Evolutionary conservation across 2,113 vertebrate species (phyloP).

Genomic region (Pungitius pungitius): DNA sequence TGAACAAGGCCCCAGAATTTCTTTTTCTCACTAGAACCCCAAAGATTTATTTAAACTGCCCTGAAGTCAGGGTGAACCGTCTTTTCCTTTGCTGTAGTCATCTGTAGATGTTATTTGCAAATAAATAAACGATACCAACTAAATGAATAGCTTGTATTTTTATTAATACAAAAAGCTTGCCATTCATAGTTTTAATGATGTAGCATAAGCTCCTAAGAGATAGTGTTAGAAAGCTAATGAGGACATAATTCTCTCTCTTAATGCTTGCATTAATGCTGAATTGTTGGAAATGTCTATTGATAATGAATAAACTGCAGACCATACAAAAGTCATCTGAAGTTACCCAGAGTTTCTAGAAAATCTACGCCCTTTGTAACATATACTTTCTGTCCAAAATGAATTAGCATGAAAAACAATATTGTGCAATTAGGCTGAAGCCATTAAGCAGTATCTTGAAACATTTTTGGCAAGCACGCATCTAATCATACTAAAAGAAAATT

Average conservation of each 20-base stretch:
- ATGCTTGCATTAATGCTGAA: not conserved
- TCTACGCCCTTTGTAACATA: not conserved
- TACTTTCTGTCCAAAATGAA: not conserved
- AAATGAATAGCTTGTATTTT: not conserved
- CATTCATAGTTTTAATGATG: not conserved
- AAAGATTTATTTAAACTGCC: not conserved
- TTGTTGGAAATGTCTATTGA: not conserved
- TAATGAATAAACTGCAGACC: not conserved
- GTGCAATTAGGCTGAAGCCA: conserved; percentile 5
- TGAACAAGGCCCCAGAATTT: not conserved
- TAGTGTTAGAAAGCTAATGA: not conserved
- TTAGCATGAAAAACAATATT: not conserved
- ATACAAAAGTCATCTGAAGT: not conserved
- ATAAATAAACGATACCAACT: not conserved
- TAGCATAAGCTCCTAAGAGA: not conserved
- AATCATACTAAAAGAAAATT: not conserved
- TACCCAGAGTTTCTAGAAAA: not conserved
- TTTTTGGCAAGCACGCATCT: not conserved
- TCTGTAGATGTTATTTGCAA: not conserved
- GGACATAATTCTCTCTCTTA: not conserved
- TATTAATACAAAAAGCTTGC: not conserved
- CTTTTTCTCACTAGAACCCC: not conserved
- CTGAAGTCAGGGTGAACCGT: not conserved
- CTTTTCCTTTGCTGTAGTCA: not conserved
- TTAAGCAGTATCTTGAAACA: not conserved